Evolutionary conservation across 2,888 invertebrate genomes (phyloP).

Genomic region (Parapristionchus giblindavisi): DNA sequence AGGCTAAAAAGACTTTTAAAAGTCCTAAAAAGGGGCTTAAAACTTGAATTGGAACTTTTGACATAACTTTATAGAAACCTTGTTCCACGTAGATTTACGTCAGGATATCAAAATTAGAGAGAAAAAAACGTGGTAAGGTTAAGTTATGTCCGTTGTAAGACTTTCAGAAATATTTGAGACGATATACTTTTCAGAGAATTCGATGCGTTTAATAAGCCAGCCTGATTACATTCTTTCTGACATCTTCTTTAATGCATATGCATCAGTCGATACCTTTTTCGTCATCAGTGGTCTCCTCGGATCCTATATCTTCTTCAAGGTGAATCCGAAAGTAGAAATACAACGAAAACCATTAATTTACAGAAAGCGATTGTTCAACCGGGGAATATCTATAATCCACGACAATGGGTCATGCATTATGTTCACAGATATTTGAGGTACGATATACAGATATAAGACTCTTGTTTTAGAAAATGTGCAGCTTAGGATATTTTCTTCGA

Average conservation of each 20-base stretch:
- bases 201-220: not conserved
- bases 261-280: constrained; percentile 16
- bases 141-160: not conserved
- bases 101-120: too few species aligned
- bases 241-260: not conserved
- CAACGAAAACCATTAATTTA: too few species aligned
- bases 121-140: too few species aligned
- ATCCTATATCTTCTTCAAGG: constrained; percentile 5
- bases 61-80: too few species aligned
- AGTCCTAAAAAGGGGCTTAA: too few species aligned
- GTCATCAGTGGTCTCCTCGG: not conserved
- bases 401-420: constrained; percentile 20
- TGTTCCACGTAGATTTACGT: too few species aligned
- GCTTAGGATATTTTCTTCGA: too few species aligned
- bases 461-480: too few species aligned
- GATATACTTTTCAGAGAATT: not conserved
- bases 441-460: too few species aligned
- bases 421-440: constrained; percentile 19
- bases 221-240: not conserved
- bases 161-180: not conserved
- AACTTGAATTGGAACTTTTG: too few species aligned
- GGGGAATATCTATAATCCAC: not conserved
- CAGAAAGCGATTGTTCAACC: constrained; percentile 1
- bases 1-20: too few species aligned
- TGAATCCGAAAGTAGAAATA: too few species aligned